Evolutionary conservation across 2,888 invertebrate genomes (phyloP).

Genomic region (Protodeltote pygarga): DNA sequence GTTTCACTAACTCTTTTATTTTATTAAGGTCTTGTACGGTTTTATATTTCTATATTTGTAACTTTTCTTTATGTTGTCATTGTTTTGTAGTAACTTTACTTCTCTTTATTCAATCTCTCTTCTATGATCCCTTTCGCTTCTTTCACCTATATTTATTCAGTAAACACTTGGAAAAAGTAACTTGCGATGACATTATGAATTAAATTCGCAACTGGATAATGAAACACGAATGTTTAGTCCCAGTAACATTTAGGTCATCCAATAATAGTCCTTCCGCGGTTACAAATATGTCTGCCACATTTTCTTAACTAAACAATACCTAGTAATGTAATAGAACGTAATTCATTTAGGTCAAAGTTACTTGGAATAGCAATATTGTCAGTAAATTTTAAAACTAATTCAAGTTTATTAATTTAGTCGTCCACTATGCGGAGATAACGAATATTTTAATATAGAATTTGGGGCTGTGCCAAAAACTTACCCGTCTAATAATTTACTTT

Average conservation of each 20-base stretch:
- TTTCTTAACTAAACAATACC: neutral
- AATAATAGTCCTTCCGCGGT: constrained; percentile 1
- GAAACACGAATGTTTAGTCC: no score
- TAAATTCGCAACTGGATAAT: no score
- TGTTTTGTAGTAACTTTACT: neutral
- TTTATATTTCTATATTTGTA: no score
- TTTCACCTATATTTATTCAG: no score
- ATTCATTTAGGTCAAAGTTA: constrained; percentile 6
- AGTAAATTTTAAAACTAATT: constrained; percentile 28
- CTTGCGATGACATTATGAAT: no score
- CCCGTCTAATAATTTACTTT: constrained; percentile 35
- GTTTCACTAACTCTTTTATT: constrained; percentile 5
- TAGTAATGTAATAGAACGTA: constrained; percentile 1
- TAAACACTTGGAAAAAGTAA: no score
- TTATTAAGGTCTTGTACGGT: constrained; percentile 1
- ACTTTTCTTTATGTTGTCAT: no score
- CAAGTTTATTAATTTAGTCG: constrained; percentile 38
- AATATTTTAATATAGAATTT: constrained; percentile 39
- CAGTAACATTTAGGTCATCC: neutral
- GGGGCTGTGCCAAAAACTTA: constrained; percentile 42
- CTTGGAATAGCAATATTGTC: constrained; percentile 6
- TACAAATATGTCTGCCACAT: neutral
- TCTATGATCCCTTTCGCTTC: neutral
- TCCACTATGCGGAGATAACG: constrained; percentile 33
- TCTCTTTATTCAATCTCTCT: neutral